Conservation (phyloP, 2,113 vertebrate species). For the Sorex fumeus region DNA sequence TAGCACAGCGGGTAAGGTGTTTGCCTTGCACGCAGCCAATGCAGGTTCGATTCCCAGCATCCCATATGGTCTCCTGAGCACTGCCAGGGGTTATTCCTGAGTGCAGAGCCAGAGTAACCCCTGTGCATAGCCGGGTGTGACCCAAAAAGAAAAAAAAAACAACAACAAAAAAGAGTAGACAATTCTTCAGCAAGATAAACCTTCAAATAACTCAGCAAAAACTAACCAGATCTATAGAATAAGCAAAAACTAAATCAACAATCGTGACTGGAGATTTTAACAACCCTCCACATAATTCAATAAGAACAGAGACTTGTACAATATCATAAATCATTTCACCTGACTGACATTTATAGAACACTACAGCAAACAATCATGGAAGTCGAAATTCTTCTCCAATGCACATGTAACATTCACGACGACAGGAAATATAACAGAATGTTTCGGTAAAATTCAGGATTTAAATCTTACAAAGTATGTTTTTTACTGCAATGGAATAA, state of each 20-base stretch:
- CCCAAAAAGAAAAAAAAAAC: no score
- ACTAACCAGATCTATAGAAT: constrained; percentile 20
- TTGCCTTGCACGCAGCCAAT: no score
- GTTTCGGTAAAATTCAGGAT: constrained; percentile 40
- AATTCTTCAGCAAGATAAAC: constrained; percentile 15
- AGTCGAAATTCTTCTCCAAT: constrained; percentile 41
- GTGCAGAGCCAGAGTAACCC: no score
- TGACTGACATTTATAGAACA: background rate
- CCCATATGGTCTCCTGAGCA: no score
- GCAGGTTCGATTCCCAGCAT: no score
- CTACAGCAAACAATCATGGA: background rate
- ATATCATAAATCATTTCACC: background rate
- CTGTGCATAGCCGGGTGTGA: no score
- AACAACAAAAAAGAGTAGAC: background rate
- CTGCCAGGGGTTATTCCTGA: no score
- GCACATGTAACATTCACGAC: background rate
- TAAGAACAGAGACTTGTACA: background rate
- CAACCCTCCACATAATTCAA: background rate
- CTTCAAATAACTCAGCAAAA: constrained; percentile 41
- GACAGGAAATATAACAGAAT: background rate
- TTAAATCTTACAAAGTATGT: background rate
- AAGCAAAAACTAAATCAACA: background rate
- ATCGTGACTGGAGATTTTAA: constrained; percentile 23
- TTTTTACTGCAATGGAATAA: constrained; percentile 28
- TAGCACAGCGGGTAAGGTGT: no score